Evolutionary conservation across 2,797 vertebrate genomes (phyloP), one percentile per base, ranked within the genome.

Genomic region (Galago senegalensis): DNA sequence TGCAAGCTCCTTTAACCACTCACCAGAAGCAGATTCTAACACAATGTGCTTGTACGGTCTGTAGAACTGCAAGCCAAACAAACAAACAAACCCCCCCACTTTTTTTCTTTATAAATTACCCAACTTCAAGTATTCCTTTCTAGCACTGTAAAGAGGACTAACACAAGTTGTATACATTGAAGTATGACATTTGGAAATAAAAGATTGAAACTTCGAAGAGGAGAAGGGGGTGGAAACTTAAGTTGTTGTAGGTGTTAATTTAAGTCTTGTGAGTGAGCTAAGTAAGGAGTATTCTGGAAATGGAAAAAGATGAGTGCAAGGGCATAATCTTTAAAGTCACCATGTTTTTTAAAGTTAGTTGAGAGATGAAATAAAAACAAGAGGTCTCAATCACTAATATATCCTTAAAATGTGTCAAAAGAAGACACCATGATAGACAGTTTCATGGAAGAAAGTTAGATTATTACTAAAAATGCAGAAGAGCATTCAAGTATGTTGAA

Each of bases 11-110:
- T 20, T 67, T n/a, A 18, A 2, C 1, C 3, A 7, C 31, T n/a
- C 0, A 1, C 31, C 7, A 0, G 65, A 67, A 0, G 31, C 65
- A 67, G 31, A 18, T 67, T n/a, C 65, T n/a, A n/a, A n/a, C 31
- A n/a, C 31, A 3, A 4, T 67, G 17, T 67, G n/a, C 31, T 18
- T 67, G 65, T 8, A n/a, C 3, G 18, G 65, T 34, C 65, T 67
- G 31, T 7, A 34, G 31, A 67, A 17, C 16, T 18, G 18, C 18
- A 31, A 67, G 31, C 65, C 65, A 31, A 65, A 65, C 14, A 65
- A 31, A 56, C 56, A 13, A 16, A 18, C 56, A 58, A 60, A 60
- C 25, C 10, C 7, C 21, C 25, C 58, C 9, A 12, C 63, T 29
- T 31, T n/a, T 34, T 67, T 67, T 67, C 7, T 67, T 67, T 67